Percentiles rank a stretch among this genome's conserved stretches.
Evolutionary conservation across 1,140 invertebrate genomes (phyloP).

Genomic region (Atta texana): DNA sequence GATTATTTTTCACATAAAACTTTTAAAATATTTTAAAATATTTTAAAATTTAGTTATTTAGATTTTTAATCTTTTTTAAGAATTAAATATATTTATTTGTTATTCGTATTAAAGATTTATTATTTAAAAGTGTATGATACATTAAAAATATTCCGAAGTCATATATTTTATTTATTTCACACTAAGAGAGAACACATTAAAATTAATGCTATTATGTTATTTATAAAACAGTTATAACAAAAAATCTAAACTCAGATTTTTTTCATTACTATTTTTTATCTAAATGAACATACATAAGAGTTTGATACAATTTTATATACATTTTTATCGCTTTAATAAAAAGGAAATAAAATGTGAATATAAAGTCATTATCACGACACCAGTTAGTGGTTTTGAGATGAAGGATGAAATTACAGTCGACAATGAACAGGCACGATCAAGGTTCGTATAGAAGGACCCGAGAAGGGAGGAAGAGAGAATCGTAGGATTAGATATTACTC

Average conservation of each 20-base stretch:
- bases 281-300: not conserved
- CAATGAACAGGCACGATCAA: constrained; percentile 41
- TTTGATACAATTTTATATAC: not conserved
- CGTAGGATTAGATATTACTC: constrained; percentile 61
- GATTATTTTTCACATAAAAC: not conserved
- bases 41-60: not conserved
- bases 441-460: not conserved
- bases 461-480: constrained; percentile 45
- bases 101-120: not conserved
- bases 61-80: not conserved
- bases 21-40: not conserved
- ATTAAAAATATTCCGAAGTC: not conserved
- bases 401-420: constrained; percentile 54
- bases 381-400: constrained; percentile 25
- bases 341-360: not conserved
- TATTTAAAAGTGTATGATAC: not conserved
- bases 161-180: not conserved
- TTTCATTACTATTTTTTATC: not conserved
- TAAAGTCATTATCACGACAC: not conserved
- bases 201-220: not conserved
- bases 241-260: not conserved
- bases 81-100: not conserved
- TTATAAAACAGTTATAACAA: not conserved
- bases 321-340: not conserved
- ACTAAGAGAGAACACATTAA: not conserved